Conservation (phyloP, 2,888 invertebrate species). For the Opisthograptis luteolata region DNA sequence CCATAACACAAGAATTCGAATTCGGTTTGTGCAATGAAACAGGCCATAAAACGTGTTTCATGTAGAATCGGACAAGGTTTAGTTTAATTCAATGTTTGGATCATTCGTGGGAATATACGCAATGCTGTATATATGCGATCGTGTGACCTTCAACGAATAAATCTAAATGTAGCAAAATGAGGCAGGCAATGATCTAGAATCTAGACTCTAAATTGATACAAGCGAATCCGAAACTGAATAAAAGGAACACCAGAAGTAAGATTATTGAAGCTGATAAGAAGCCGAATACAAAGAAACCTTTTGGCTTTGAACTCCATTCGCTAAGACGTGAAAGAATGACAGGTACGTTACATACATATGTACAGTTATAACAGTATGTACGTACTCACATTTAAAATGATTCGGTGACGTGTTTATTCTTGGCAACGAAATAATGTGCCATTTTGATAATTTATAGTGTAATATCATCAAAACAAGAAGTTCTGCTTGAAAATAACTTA, state of each 20-base stretch:
- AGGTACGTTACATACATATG: too few species aligned
- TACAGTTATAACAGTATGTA: neutral
- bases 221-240: too few species aligned
- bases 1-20: constrained; percentile 35
- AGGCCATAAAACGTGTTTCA: constrained; percentile 38
- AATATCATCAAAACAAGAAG: constrained; percentile 7
- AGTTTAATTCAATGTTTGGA: constrained; percentile 40
- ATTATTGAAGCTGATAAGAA: too few species aligned
- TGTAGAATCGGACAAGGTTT: constrained; percentile 40
- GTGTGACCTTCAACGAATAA: neutral
- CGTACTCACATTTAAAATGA: constrained; percentile 2
- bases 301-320: too few species aligned
- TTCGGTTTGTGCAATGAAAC: constrained; percentile 43
- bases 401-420: constrained; percentile 10
- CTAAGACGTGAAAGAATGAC: too few species aligned
- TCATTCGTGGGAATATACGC: constrained; percentile 41
- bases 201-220: too few species aligned
- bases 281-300: too few species aligned
- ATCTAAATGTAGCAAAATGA: neutral
- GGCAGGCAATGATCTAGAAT: too few species aligned
- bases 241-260: too few species aligned
- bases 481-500: constrained; percentile 12
- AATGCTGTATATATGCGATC: neutral
- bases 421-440: constrained; percentile 8
- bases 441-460: constrained; percentile 21